These are phyloP conservation scores for Pituophis catenifer DNA, from an alignment of 2,113 vertebrate genomes.

Conservation along the genomic window DNA sequence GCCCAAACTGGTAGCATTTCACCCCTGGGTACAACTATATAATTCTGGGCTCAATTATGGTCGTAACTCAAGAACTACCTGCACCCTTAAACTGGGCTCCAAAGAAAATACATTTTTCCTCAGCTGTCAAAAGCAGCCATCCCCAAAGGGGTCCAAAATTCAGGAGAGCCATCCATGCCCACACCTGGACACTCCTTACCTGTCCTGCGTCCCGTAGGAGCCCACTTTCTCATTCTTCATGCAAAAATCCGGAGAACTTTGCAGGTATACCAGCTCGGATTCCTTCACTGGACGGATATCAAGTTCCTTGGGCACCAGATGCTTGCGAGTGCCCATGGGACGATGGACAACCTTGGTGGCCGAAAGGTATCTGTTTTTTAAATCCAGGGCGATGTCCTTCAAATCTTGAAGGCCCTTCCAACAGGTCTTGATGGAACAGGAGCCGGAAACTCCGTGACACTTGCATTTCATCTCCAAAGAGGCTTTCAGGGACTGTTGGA, in stretches of 20 bases:
- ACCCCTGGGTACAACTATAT: no score
- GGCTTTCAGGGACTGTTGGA: slow-evolving; percentile 79
- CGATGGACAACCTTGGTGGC: slow-evolving; percentile 95
- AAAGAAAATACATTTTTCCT: background rate
- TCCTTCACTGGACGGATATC: slow-evolving; percentile 93
- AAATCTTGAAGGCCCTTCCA: slow-evolving; percentile 96
- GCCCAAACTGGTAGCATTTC: no score
- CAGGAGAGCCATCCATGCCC: background rate
- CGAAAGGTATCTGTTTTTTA: slow-evolving; percentile 95
- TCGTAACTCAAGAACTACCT: no score
- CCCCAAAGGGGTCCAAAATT: background rate
- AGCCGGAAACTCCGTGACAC: slow-evolving; percentile 96
- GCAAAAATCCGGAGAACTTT: slow-evolving; percentile 96
- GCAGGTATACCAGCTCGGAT: slow-evolving; percentile 94
- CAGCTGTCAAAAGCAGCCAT: background rate
- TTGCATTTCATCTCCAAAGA: slow-evolving; percentile 98
- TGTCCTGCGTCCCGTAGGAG: slow-evolving; percentile 93
- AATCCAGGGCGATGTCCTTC: slow-evolving; percentile 86
- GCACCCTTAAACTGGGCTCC: background rate
- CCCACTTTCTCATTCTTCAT: slow-evolving; percentile 91
- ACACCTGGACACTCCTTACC: slow-evolving; percentile 67
- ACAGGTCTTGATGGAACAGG: slow-evolving; percentile 97
- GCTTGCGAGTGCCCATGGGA: slow-evolving; percentile 93
- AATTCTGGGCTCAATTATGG: no score
- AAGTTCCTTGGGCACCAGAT: slow-evolving; percentile 97